Conservation (phyloP, 2,113 vertebrate species). For the Sebastes fasciatus region DNA sequence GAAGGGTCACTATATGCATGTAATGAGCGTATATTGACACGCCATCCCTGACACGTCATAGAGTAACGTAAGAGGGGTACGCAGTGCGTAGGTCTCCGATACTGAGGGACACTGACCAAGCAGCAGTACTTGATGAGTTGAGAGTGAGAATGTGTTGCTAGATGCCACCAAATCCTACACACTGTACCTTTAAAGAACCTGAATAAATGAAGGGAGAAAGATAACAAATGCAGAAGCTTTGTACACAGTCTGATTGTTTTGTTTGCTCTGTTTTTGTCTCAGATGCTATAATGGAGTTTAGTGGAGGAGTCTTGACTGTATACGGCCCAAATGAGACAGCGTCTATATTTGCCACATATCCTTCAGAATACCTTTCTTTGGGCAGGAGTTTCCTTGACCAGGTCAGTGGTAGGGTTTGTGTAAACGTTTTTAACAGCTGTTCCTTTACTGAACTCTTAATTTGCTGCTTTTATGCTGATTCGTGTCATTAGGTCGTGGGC, state of each 20-base stretch:
- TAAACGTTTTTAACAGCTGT: not conserved
- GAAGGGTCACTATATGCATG: no score
- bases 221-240: not conserved
- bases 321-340: conserved; percentile 87
- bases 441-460: not conserved
- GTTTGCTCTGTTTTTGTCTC: conserved; percentile 18
- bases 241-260: not conserved
- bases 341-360: conserved; percentile 91
- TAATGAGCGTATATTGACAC: no score
- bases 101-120: no score
- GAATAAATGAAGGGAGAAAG: not conserved
- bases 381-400: conserved; percentile 87
- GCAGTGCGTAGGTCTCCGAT: no score
- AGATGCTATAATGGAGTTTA: conserved; percentile 86
- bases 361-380: conserved; percentile 78
- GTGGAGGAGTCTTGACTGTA: conserved; percentile 83
- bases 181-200: not conserved
- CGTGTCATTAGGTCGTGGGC: conserved; percentile 83
- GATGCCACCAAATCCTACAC: no score
- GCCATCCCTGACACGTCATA: no score
- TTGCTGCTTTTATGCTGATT: not conserved
- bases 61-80: no score
- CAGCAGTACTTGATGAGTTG: no score
- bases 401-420: conserved; percentile 67
- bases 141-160: no score